Evolutionary conservation across 2,113 vertebrate species (phyloP), one percentile per base, ranked within the genome.

Genomic region (Sphyrna mokarran): DNA sequence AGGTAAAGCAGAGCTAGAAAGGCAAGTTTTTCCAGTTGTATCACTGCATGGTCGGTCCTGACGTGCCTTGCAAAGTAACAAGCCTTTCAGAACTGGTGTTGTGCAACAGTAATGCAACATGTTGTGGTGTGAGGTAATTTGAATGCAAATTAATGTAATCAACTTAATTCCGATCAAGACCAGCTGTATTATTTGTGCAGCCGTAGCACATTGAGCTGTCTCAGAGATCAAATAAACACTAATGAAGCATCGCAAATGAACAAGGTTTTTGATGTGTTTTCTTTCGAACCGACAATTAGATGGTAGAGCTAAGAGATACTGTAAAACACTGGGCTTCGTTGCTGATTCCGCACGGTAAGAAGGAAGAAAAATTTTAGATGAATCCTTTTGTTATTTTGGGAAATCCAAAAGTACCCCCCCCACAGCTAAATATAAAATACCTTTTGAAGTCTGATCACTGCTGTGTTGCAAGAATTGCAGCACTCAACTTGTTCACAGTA

Each of bases 101-200:
- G 93, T 70, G 93, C 93, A 95, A 95, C 93, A 95, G 91, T 69
- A 37, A 69, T 40, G 66, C n/a, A 94, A 94, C 63, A 40, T 94
- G 91, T 94, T 70, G 66, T 95, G 37, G 66, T 94, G 91, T 26
- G 8, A 68, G 63, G 37, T 94, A 69, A 69, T 95, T 72, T 70
- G 68, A 40, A 95, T 95, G 93, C 93, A 95, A 95, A 95, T 95
- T 14, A 95, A 70, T 72, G 40, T 70, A 70, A 95, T 94, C 63
- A 94, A 95, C 93, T 70, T 70, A 54, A 95, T 95, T 95, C 93
- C 22, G 93, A 72, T 43, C 68, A 95, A 43, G 66, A 70, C 37
- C 93, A 95, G 93, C 93, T 95, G 93, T 72, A 70, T 23, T 90
- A 33, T 90, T 90, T 61, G 54, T 61, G n/a, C 9, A 95, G 93